Evolutionary conservation across 2,113 vertebrate genomes (phyloP).

Genomic region (Ancistrus triradiatus): DNA sequence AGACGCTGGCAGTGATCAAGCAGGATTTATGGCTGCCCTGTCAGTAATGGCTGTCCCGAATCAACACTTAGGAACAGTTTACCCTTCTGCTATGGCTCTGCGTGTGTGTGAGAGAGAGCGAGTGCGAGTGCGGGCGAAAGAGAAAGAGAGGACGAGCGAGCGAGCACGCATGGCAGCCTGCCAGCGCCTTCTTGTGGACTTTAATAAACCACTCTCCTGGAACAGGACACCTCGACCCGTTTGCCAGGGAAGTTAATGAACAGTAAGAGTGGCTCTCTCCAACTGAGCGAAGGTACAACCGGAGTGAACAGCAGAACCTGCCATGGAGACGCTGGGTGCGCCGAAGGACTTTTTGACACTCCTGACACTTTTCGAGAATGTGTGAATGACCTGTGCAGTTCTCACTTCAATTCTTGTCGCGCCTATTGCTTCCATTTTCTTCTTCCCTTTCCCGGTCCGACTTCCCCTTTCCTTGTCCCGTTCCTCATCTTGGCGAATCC

Average conservation of each 20-base stretch:
- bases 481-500: not conserved
- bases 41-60: slow-evolving; percentile 69
- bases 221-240: slow-evolving; percentile 37
- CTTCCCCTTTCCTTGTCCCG: not conserved
- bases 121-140: not conserved
- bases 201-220: slow-evolving; percentile 32
- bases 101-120: slow-evolving; percentile 58
- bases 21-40: slow-evolving; percentile 55
- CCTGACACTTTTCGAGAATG: not conserved
- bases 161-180: slow-evolving; percentile 25
- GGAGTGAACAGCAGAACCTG: not conserved
- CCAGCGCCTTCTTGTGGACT: slow-evolving; percentile 20
- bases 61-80: slow-evolving; percentile 71
- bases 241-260: slow-evolving; percentile 28
- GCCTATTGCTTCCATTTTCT: not conserved
- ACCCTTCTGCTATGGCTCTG: slow-evolving; percentile 47
- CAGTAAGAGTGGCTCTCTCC: slow-evolving; percentile 20
- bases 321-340: not conserved
- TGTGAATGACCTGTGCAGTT: not conserved
- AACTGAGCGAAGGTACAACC: not conserved
- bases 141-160: not conserved
- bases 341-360: slow-evolving; percentile 3
- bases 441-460: not conserved
- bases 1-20: slow-evolving; percentile 67
- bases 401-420: not conserved